phyloP scores from a whole-genome alignment of 2,113 vertebrate genomes.

The Oryzias celebensis region DNA sequence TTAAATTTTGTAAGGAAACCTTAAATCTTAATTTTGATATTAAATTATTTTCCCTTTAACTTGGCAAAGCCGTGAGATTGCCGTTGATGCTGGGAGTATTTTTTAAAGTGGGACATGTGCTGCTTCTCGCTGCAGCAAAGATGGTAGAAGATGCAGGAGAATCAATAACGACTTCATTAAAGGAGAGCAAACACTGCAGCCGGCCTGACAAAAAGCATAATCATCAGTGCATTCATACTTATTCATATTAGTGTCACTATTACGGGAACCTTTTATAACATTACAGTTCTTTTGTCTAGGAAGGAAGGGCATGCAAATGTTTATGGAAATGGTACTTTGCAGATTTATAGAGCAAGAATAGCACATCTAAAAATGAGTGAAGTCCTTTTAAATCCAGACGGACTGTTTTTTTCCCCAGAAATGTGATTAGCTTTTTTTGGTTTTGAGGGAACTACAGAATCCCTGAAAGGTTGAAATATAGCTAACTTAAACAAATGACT shows the following conservation, averaged over 20 bases:
- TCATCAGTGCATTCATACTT: neutral
- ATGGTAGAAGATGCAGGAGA: conserved; percentile 27
- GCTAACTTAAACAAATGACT: too few relatives aligned
- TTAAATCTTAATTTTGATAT: conserved; percentile 71
- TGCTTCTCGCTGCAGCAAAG: conserved; percentile 28
- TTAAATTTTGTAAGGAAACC: conserved; percentile 58
- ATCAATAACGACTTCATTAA: conserved; percentile 55
- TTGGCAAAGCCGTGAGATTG: conserved; percentile 62
- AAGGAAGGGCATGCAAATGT: too few relatives aligned
- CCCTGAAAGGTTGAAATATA: too few relatives aligned
- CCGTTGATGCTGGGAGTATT: conserved; percentile 50
- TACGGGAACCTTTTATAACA: neutral
- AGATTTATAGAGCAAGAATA: neutral
- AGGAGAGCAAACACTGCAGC: conserved; percentile 16
- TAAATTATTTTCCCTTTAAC: conserved; percentile 61
- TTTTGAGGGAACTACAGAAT: too few relatives aligned
- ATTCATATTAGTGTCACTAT: conserved; percentile 7
- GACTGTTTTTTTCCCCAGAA: too few relatives aligned
- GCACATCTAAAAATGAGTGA: neutral
- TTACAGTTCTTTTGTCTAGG: neutral
- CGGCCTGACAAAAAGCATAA: conserved; percentile 2
- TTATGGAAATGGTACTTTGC: too few relatives aligned
- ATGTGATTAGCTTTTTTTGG: too few relatives aligned
- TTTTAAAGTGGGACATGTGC: conserved; percentile 37
- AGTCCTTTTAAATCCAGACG: too few relatives aligned